Evolutionary conservation across 2,888 invertebrate species (phyloP).

Genomic region (Cheilosia variabilis): DNA sequence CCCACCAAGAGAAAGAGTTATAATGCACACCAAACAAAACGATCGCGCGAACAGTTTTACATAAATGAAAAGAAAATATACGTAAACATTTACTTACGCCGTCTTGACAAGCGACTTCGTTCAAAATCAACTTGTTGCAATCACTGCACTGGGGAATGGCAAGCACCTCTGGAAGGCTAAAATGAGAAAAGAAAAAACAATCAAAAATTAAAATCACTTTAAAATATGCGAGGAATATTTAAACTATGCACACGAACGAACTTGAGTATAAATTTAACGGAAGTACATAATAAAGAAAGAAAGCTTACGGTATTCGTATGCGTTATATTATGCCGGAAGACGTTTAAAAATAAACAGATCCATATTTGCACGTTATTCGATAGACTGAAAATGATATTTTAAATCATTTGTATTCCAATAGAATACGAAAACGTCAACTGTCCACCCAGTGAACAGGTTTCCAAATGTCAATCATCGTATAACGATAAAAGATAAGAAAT

Average conservation of each 20-base stretch:
- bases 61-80: neutral
- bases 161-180: constrained; percentile 55
- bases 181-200: constrained; percentile 35
- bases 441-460: no score
- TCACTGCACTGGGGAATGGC: constrained; percentile 54
- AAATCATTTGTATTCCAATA: no score
- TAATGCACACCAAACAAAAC: no score
- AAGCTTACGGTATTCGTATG: neutral
- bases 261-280: neutral
- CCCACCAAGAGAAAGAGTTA: no score
- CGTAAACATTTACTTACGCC: constrained; percentile 49
- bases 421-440: no score
- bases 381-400: no score
- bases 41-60: neutral
- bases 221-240: constrained; percentile 6
- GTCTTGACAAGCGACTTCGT: constrained; percentile 67
- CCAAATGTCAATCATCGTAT: no score
- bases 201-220: constrained; percentile 5
- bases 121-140: constrained; percentile 70
- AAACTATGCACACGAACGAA: neutral
- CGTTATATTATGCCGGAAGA: neutral
- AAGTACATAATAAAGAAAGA: neutral
- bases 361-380: no score
- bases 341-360: no score
- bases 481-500: no score